Evolutionary conservation across 2,797 vertebrate species (phyloP).

Genomic region (Megaceryle alcyon): DNA sequence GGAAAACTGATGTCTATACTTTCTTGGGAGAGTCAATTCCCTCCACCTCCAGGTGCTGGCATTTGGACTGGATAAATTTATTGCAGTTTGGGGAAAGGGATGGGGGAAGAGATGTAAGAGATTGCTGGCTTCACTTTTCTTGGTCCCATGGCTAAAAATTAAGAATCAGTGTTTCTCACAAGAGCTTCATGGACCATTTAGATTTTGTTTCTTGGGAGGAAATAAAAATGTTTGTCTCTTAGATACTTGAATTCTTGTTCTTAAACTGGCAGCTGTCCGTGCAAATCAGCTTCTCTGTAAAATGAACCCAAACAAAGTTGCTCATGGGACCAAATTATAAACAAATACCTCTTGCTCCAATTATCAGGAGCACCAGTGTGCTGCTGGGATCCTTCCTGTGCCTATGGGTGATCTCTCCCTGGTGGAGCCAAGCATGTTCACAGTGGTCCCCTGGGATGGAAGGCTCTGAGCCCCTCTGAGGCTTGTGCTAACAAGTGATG

Average conservation of each 20-base stretch:
- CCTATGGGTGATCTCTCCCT: background rate
- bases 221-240: background rate
- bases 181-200: background rate
- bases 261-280: background rate
- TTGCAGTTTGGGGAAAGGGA: constrained; percentile 38
- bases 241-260: background rate
- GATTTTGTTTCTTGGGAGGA: background rate
- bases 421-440: background rate
- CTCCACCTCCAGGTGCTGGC: constrained; percentile 35
- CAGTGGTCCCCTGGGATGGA: background rate
- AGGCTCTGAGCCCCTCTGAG: background rate
- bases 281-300: background rate
- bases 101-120: background rate
- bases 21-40: constrained; percentile 22
- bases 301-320: background rate
- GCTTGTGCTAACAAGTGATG: background rate
- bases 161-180: background rate
- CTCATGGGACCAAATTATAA: background rate
- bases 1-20: background rate
- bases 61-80: constrained; percentile 38
- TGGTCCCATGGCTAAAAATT: background rate
- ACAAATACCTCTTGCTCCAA: background rate
- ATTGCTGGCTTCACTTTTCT: background rate
- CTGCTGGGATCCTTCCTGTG: background rate
- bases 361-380: background rate